phyloP scores from a whole-genome alignment of 2,888 invertebrate species.

The Rotaria sp. region DNA sequence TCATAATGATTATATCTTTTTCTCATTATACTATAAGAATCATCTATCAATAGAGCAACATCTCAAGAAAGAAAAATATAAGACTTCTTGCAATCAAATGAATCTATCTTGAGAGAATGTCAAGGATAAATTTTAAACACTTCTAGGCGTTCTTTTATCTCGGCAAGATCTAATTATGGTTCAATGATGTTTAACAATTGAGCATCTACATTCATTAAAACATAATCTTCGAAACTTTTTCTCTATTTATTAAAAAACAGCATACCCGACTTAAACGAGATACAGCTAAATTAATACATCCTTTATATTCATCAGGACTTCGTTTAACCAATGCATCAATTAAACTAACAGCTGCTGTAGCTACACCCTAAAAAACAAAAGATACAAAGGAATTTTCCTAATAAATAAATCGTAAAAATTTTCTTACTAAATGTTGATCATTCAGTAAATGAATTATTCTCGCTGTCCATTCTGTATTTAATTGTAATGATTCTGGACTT shows the following conservation, averaged over 20 bases:
- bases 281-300: conserved; percentile 92
- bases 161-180: too few species aligned
- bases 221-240: too few species aligned
- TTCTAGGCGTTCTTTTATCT: too few species aligned
- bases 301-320: conserved; percentile 98
- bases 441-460: conserved; percentile 94
- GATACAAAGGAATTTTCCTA: conserved; percentile 42
- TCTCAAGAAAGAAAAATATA: too few species aligned
- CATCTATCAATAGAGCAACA: too few species aligned
- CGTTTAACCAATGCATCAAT: conserved; percentile 96
- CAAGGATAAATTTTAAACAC: too few species aligned
- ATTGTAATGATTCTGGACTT: conserved; percentile 78
- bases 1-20: too few species aligned
- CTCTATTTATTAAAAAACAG: not conserved
- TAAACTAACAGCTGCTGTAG: conserved; percentile 92
- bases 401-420: conserved; percentile 34
- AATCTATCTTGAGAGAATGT: too few species aligned
- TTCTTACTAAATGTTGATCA: conserved; percentile 79
- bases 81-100: too few species aligned
- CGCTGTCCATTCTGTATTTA: conserved; percentile 95
- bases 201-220: too few species aligned
- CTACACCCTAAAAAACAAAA: conserved; percentile 67
- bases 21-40: too few species aligned
- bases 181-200: too few species aligned
- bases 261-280: conserved; percentile 65